phyloP scores from a whole-genome alignment of 2,888 invertebrate species.

The Drosophila cracens region DNA sequence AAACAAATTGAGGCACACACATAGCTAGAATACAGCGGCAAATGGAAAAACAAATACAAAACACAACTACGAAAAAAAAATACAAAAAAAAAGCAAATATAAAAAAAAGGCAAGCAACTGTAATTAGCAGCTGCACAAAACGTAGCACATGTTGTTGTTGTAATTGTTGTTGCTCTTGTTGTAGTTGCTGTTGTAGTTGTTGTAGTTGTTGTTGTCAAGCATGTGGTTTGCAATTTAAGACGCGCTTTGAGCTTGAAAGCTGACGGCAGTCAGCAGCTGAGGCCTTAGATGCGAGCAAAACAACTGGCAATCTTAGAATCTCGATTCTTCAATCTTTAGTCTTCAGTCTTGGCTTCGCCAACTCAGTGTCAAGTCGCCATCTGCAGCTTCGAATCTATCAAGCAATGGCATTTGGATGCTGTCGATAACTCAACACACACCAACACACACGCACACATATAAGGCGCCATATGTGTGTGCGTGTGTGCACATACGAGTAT shows the following conservation, averaged over 20 bases:
- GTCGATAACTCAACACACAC: slow-evolving; percentile 48
- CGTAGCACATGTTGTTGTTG: slow-evolving; percentile 62
- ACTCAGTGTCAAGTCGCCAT: slow-evolving; percentile 54
- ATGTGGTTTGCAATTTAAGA: slow-evolving; percentile 80
- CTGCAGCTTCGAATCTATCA: slow-evolving; percentile 50
- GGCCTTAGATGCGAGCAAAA: slow-evolving; percentile 28
- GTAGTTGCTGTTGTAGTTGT: slow-evolving; percentile 29
- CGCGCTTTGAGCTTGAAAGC: slow-evolving; percentile 66
- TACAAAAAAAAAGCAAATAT: slow-evolving; percentile 19
- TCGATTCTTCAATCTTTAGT: slow-evolving; percentile 33
- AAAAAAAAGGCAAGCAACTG: slow-evolving; percentile 67
- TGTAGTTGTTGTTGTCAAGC: slow-evolving; percentile 50
- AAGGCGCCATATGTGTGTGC: not conserved
- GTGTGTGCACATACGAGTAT: slow-evolving; percentile 46
- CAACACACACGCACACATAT: slow-evolving; percentile 1
- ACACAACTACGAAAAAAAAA: slow-evolving; percentile 18
- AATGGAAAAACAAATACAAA: slow-evolving; percentile 23
- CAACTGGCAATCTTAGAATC: slow-evolving; percentile 32
- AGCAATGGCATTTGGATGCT: slow-evolving; percentile 56
- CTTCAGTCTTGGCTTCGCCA: slow-evolving; percentile 24
- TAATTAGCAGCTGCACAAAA: slow-evolving; percentile 79
- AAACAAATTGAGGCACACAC: slow-evolving; percentile 67
- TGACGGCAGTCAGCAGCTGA: slow-evolving; percentile 45
- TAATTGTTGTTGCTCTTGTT: slow-evolving; percentile 15
- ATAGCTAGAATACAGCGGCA: slow-evolving; percentile 50